phyloP scores from a whole-genome alignment of 2,888 invertebrate genomes.

The Agrilus cyanescens region DNA sequence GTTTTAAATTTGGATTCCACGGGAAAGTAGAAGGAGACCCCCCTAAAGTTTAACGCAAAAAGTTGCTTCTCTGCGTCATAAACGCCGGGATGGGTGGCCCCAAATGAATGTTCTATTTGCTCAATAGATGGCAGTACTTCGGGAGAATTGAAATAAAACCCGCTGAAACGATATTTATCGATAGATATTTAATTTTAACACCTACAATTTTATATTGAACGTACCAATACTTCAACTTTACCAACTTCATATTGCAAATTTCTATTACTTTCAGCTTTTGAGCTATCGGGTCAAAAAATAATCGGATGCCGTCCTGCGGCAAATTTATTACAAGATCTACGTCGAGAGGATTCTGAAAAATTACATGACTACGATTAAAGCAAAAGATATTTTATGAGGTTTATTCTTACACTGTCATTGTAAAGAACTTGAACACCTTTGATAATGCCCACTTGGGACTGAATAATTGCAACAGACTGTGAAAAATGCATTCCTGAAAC shows the following conservation, averaged over 20 bases:
- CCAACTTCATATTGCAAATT: constrained; percentile 93
- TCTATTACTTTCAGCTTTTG: constrained; percentile 96
- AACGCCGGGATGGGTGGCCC: constrained; percentile 96
- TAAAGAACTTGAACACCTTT: constrained; percentile 94
- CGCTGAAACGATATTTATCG: constrained; percentile 38
- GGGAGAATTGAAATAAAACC: constrained; percentile 80
- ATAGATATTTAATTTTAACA: constrained; percentile 2
- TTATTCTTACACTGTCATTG: constrained; percentile 71
- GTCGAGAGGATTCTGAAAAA: constrained; percentile 79
- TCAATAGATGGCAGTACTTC: constrained; percentile 93
- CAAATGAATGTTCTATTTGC: constrained; percentile 97
- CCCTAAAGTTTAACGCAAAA: constrained; percentile 92
- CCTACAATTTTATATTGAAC: constrained; percentile 24
- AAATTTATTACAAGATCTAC: constrained; percentile 94
- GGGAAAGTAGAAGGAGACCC: constrained; percentile 93
- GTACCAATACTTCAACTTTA: constrained; percentile 94
- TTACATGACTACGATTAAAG: constrained; percentile 4
- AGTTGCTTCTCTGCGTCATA: constrained; percentile 93
- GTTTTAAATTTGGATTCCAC: constrained; percentile 81
- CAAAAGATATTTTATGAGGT: not conserved
- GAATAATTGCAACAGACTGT: constrained; percentile 92
- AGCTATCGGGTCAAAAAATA: constrained; percentile 90
- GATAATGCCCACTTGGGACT: constrained; percentile 90
- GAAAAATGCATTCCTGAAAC: constrained; percentile 95
- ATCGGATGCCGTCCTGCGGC: constrained; percentile 90